Conservation (phyloP, 2,113 vertebrate species). For the Excalfactoria chinensis region DNA sequence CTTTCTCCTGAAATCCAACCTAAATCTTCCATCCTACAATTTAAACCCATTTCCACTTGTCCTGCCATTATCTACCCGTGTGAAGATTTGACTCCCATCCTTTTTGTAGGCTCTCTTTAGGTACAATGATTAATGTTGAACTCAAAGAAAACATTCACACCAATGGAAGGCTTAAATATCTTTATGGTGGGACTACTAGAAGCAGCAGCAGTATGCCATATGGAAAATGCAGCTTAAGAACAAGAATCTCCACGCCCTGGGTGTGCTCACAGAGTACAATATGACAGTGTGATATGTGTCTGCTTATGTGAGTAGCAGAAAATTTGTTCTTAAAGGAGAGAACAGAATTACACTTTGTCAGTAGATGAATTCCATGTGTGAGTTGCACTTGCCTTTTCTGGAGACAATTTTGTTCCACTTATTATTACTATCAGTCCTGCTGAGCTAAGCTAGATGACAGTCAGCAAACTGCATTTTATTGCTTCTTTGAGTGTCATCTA, state of each 20-base stretch:
- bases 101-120: no score
- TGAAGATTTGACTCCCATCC: no score
- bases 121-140: neutral
- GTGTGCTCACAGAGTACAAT: neutral
- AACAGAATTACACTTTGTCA: neutral
- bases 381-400: conserved; percentile 6
- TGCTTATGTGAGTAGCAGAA: neutral
- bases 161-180: neutral
- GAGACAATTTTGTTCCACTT: neutral
- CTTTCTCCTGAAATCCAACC: no score
- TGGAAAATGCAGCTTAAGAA: neutral
- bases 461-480: neutral
- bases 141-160: neutral
- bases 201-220: neutral
- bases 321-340: neutral
- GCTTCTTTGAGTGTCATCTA: neutral
- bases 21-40: no score
- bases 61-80: no score
- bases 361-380: neutral
- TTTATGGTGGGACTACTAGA: neutral
- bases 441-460: neutral
- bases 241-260: neutral
- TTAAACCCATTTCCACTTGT: no score
- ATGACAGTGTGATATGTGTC: neutral
- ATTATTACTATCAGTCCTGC: neutral